Conservation (phyloP, 1,140 invertebrate species). For the Drosophila ogumai region DNA sequence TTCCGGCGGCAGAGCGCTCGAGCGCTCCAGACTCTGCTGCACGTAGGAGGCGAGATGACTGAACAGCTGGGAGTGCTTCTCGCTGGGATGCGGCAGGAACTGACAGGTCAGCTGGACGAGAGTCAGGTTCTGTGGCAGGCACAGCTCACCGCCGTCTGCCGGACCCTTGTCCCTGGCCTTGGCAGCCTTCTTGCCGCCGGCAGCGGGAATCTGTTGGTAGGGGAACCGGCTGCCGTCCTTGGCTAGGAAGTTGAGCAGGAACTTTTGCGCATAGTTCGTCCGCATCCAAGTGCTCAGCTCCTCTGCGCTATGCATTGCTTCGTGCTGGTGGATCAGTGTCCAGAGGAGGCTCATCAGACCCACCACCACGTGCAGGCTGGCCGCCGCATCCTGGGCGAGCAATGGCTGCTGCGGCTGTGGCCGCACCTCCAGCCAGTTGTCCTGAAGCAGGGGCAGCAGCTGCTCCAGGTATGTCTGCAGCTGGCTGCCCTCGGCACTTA, state of each 20-base stretch:
- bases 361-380: slow-evolving; percentile 86
- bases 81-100: slow-evolving; percentile 42
- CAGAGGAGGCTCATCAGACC: slow-evolving; percentile 87
- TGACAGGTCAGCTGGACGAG: slow-evolving; percentile 65
- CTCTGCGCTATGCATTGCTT: slow-evolving; percentile 62
- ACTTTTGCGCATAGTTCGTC: slow-evolving; percentile 85
- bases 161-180: slow-evolving; percentile 28
- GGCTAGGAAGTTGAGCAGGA: slow-evolving; percentile 85
- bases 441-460: slow-evolving; percentile 89
- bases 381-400: slow-evolving; percentile 86
- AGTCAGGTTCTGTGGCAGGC: slow-evolving; percentile 71
- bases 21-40: slow-evolving; percentile 17
- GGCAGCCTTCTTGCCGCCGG: slow-evolving; percentile 8
- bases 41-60: slow-evolving; percentile 43
- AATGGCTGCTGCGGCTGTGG: slow-evolving; percentile 84
- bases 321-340: slow-evolving; percentile 85
- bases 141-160: slow-evolving; percentile 40
- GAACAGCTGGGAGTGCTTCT: slow-evolving; percentile 35
- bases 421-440: slow-evolving; percentile 90
- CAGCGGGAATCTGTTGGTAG: slow-evolving; percentile 51
- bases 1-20: slow-evolving; percentile 15
- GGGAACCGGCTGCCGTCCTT: slow-evolving; percentile 45
- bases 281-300: slow-evolving; percentile 85
- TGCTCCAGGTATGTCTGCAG: slow-evolving; percentile 86
- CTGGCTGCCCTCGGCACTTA: slow-evolving; percentile 37